phyloP scores from a whole-genome alignment of 2,797 vertebrate species.

The Myiothlypis coronata region DNA sequence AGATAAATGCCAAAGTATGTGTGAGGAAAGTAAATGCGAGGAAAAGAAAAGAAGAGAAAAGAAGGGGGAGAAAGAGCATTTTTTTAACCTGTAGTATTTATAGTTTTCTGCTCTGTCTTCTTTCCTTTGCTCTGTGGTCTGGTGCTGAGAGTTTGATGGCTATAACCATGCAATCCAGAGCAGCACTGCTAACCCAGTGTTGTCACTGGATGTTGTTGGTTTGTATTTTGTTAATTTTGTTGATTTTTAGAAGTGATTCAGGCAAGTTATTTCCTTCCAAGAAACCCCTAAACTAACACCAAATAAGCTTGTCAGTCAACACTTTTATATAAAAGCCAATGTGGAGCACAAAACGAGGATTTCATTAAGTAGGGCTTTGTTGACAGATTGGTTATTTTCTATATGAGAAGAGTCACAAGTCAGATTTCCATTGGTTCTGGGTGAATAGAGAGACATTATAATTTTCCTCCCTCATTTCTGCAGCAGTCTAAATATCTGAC shows the following conservation, averaged over 20 bases:
- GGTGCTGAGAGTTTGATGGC: neutral
- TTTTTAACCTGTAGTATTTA: neutral
- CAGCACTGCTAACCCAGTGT: neutral
- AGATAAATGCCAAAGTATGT: constrained; percentile 33
- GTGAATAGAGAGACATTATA: neutral
- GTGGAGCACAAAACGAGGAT: constrained; percentile 1
- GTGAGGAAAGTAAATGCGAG: neutral
- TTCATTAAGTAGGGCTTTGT: constrained; percentile 32
- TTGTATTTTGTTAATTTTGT: neutral
- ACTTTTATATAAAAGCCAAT: constrained; percentile 41
- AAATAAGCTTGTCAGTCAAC: constrained; percentile 61
- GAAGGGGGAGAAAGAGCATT: neutral
- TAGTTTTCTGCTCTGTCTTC: neutral
- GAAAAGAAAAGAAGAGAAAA: neutral
- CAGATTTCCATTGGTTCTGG: constrained; percentile 20
- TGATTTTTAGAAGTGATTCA: constrained; percentile 29
- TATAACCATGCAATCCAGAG: neutral
- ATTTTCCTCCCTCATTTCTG: neutral
- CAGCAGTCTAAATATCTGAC: neutral
- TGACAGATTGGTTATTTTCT: constrained; percentile 58
- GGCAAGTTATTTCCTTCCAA: constrained; percentile 9
- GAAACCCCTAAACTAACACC: constrained; percentile 1
- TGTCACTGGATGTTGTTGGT: neutral
- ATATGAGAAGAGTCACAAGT: neutral
- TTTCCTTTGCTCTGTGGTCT: neutral